phyloP scores from a whole-genome alignment of 2,797 vertebrate genomes.

The Poecilia velifera region DNA sequence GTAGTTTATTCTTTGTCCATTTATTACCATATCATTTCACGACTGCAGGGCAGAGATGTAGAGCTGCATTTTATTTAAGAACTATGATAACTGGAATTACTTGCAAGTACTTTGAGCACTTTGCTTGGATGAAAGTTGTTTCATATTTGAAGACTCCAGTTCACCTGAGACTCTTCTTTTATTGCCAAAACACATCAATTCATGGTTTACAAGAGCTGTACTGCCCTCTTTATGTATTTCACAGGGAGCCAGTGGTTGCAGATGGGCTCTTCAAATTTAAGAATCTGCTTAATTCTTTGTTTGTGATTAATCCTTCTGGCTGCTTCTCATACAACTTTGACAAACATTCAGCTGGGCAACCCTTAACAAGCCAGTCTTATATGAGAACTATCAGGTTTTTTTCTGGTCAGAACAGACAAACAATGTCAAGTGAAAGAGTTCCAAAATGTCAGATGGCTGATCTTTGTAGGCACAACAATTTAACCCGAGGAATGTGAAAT shows the following conservation, averaged over 20 bases:
- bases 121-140: not conserved
- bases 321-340: not conserved
- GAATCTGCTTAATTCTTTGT: not conserved
- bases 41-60: not conserved
- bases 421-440: not conserved
- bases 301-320: constrained; percentile 7
- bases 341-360: not conserved
- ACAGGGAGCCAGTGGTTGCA: not conserved
- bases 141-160: not conserved
- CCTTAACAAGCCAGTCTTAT: not conserved
- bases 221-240: not conserved
- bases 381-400: not conserved
- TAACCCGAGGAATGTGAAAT: not conserved
- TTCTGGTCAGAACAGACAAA: not conserved
- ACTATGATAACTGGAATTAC: not conserved
- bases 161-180: constrained; percentile 5
- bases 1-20: constrained; percentile 11
- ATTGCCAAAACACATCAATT: not conserved
- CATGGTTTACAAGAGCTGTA: not conserved
- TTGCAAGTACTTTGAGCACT: not conserved
- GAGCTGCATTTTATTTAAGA: not conserved
- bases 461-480: not conserved
- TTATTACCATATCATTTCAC: constrained; percentile 13
- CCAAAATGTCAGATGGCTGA: not conserved
- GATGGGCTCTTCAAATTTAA: not conserved